phyloP scores from a whole-genome alignment of 2,797 vertebrate genomes.

The Pelochelys cantorii region DNA sequence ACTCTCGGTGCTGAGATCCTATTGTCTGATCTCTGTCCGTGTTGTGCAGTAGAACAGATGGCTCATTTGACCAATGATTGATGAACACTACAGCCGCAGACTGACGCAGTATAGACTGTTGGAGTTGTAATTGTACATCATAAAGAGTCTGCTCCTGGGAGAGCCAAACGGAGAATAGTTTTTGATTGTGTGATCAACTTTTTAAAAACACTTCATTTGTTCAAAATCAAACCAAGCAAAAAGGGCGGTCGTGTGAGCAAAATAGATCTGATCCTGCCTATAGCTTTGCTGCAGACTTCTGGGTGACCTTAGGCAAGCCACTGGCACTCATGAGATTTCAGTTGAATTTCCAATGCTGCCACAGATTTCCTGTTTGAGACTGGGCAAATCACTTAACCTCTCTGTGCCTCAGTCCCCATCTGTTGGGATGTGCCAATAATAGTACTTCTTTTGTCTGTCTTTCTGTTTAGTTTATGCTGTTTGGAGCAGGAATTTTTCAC shows the following conservation, averaged over 20 bases:
- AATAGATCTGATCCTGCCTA: background rate
- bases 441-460: background rate
- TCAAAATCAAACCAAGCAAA: conserved; percentile 16
- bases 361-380: background rate
- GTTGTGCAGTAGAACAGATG: conserved; percentile 69
- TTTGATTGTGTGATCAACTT: background rate
- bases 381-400: background rate
- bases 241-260: background rate
- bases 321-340: background rate
- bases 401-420: background rate
- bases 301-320: background rate
- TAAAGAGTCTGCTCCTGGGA: conserved; percentile 42
- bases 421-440: background rate
- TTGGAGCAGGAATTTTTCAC: background rate
- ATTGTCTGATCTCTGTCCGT: conserved; percentile 60
- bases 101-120: conserved; percentile 35
- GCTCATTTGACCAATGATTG: conserved; percentile 64
- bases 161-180: conserved; percentile 34
- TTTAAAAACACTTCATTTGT: background rate
- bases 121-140: conserved; percentile 20
- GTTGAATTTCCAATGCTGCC: background rate
- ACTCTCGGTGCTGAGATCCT: conserved; percentile 29
- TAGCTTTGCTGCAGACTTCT: background rate
- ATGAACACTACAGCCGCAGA: conserved; percentile 52
- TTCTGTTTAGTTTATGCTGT: fast-evolving